A percentile compares a stretch with the other conserved stretches of the same genome.
Conservation (phyloP, 2,797 vertebrate species). For the Masticophis lateralis region DNA sequence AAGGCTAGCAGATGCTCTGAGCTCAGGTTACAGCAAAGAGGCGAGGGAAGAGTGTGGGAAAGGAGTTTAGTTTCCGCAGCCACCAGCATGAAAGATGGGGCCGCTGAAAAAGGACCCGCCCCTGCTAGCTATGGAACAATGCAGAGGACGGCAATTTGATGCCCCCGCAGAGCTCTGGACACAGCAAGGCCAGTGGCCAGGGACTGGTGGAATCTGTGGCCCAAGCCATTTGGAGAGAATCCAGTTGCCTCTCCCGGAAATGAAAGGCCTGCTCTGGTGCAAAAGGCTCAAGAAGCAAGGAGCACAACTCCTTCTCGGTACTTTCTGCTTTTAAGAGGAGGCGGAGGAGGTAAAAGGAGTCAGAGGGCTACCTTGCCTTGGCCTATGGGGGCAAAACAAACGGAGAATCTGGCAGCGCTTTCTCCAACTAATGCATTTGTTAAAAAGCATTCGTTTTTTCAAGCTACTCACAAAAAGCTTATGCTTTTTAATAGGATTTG, state of each 20-base stretch:
- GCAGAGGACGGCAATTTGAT: neutral
- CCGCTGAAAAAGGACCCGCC: neutral
- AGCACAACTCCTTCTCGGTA: neutral
- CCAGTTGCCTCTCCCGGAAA: neutral
- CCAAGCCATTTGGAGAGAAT: neutral
- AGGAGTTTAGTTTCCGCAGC: slow-evolving; percentile 12
- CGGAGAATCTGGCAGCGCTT: neutral
- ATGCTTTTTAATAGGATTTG: neutral
- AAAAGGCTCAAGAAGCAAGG: neutral
- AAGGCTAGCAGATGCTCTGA: slow-evolving; percentile 64
- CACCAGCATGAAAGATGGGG: neutral
- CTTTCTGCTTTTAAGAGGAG: neutral
- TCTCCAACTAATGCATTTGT: neutral
- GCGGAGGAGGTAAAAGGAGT: neutral
- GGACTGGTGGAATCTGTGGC: neutral
- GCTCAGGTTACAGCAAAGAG: slow-evolving; percentile 63
- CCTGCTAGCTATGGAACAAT: neutral
- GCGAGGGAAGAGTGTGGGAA: slow-evolving; percentile 40
- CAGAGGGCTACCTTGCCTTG: neutral
- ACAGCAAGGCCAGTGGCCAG: neutral
- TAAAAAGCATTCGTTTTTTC: neutral
- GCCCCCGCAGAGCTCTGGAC: neutral
- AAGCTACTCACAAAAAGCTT: neutral
- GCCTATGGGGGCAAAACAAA: neutral
- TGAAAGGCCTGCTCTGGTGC: neutral